These are phyloP conservation scores for Mionectes macconnelli DNA, from an alignment of 2,113 vertebrate species.

Conservation along the genomic window DNA sequence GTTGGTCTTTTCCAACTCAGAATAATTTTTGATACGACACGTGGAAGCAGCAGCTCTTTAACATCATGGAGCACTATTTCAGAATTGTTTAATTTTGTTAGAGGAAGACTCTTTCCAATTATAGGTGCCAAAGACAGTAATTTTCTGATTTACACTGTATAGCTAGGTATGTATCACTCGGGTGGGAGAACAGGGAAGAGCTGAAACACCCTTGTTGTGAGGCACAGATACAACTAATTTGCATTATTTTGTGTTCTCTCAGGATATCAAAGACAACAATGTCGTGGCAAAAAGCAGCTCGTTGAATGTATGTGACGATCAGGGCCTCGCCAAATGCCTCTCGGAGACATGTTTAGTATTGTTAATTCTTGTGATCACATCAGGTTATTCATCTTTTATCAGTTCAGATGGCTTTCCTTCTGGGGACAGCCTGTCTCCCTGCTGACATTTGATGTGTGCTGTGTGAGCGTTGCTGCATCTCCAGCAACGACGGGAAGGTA, in stretches of 20 bases:
- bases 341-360: not conserved
- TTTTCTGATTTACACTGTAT: not conserved
- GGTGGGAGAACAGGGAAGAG: not conserved
- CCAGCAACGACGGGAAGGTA: not conserved
- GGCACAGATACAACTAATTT: not conserved
- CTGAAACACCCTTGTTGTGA: not conserved
- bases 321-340: not conserved
- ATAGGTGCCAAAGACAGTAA: not conserved
- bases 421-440: not conserved
- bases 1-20: not conserved
- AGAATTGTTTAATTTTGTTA: not conserved
- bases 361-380: conserved; percentile 1
- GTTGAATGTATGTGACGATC: not conserved
- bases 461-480: not conserved
- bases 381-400: not conserved
- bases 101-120: not conserved
- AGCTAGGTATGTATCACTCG: not conserved
- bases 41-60: not conserved
- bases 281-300: not conserved
- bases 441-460: not conserved
- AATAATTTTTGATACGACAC: not conserved
- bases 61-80: not conserved
- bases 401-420: not conserved
- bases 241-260: not conserved
- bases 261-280: not conserved